Conservation (phyloP, 2,888 invertebrate species). For the Meganola albula region DNA sequence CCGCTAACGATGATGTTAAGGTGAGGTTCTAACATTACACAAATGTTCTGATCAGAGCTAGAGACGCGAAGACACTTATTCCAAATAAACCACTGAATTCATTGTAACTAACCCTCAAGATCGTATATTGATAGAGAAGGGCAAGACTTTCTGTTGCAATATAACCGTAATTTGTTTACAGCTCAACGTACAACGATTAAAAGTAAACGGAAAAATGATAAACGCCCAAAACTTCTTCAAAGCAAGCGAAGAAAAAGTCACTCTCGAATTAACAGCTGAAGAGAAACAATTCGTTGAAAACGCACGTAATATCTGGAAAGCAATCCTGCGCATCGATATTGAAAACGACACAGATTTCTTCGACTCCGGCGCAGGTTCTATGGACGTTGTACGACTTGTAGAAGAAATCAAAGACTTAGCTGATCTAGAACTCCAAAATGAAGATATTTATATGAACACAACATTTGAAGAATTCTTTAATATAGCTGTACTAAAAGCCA, state of each 20-base stretch:
- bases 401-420: constrained; percentile 94
- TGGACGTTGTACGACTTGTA: constrained; percentile 96
- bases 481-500: constrained; percentile 80
- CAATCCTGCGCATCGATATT: constrained; percentile 87
- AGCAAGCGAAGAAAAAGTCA: constrained; percentile 71
- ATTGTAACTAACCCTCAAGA: too few relatives aligned
- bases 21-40: constrained; percentile 32
- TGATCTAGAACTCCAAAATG: constrained; percentile 87
- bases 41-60: too few relatives aligned
- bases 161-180: constrained; percentile 37
- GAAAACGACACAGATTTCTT: constrained; percentile 94
- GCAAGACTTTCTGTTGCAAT: too few relatives aligned
- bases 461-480: constrained; percentile 88
- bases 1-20: constrained; percentile 87
- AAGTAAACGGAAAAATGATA: constrained; percentile 89
- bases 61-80: too few relatives aligned
- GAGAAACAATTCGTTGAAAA: constrained; percentile 83
- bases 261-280: constrained; percentile 82
- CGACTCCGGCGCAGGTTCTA: constrained; percentile 94
- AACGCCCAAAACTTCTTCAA: constrained; percentile 88
- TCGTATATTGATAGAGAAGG: too few relatives aligned
- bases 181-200: constrained; percentile 87
- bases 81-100: too few relatives aligned
- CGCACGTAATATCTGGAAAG: constrained; percentile 86
- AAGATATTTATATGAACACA: constrained; percentile 95